phyloP scores from a whole-genome alignment of 1,140 invertebrate species.

The Dendroctonus valens region DNA sequence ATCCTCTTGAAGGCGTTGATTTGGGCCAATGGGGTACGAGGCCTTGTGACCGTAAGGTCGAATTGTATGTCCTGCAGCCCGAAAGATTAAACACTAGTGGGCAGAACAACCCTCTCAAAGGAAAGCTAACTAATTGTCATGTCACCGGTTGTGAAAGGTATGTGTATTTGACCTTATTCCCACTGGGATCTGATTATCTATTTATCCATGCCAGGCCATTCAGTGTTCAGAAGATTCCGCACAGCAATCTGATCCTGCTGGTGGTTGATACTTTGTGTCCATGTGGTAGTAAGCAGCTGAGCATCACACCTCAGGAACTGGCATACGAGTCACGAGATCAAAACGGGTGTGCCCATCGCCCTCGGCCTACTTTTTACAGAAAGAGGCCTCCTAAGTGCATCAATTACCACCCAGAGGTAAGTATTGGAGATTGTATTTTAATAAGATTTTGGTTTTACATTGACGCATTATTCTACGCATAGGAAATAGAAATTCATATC shows the following conservation, averaged over 20 bases:
- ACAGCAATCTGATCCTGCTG: constrained; percentile 85
- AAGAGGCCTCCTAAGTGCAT: constrained; percentile 75
- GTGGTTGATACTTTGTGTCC: constrained; percentile 88
- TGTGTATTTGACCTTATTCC: constrained; percentile 17
- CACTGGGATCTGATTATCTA: background rate
- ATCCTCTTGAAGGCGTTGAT: constrained; percentile 52
- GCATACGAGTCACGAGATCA: constrained; percentile 47
- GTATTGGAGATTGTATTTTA: background rate
- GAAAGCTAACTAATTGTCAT: constrained; percentile 89
- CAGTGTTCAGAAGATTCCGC: constrained; percentile 88
- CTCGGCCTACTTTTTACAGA: constrained; percentile 53
- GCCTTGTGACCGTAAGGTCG: constrained; percentile 82
- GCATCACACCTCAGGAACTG: constrained; percentile 75
- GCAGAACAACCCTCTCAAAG: constrained; percentile 73
- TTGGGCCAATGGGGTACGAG: constrained; percentile 55
- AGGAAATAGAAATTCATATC: constrained; percentile 72
- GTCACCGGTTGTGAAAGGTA: constrained; percentile 85
- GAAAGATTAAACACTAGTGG: constrained; percentile 76
- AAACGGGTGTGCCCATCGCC: constrained; percentile 46
- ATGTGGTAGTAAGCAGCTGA: constrained; percentile 80
- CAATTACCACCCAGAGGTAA: constrained; percentile 83
- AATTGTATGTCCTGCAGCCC: constrained; percentile 82
- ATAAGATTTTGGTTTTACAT: background rate
- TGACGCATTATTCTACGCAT: constrained; percentile 1
- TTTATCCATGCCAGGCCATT: constrained; percentile 66